phyloP scores from a whole-genome alignment of 1,140 invertebrate species.

The Oryctes rhinoceros region DNA sequence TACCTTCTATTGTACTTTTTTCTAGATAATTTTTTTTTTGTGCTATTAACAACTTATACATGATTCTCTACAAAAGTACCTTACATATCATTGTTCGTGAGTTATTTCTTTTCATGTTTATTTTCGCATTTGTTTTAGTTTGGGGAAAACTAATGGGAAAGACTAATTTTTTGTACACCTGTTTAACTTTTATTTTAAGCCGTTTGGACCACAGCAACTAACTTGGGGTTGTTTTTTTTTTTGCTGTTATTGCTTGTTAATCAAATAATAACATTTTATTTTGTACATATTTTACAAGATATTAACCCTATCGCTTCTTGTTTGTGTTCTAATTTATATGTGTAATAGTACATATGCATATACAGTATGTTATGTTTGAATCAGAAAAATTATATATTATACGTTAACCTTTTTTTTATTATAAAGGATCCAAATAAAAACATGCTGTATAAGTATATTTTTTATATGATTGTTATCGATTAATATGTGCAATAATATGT shows the following conservation, averaged over 20 bases:
- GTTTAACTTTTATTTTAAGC: neutral
- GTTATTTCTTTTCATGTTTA: neutral
- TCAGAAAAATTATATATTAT: neutral
- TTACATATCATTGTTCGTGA: neutral
- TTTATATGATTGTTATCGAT: too few species aligned
- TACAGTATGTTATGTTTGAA: neutral
- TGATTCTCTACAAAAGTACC: neutral
- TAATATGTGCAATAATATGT: too few species aligned
- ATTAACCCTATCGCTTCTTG: neutral
- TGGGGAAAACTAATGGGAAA: slow-evolving; percentile 60
- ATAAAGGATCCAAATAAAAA: too few species aligned
- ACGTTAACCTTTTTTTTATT: too few species aligned
- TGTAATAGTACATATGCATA: neutral
- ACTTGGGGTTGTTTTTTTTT: neutral
- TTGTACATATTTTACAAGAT: neutral
- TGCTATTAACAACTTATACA: neutral
- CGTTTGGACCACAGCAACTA: neutral
- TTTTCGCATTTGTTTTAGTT: slow-evolving; percentile 46
- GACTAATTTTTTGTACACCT: slow-evolving; percentile 51
- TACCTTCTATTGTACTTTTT: neutral
- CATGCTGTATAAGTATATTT: too few species aligned
- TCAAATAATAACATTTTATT: neutral
- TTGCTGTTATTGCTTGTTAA: neutral
- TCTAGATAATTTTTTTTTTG: slow-evolving; percentile 40
- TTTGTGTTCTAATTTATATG: neutral